These are phyloP conservation scores for Lutjanus campechanus DNA, from an alignment of 2,797 vertebrate species.

Conservation along the genomic window DNA sequence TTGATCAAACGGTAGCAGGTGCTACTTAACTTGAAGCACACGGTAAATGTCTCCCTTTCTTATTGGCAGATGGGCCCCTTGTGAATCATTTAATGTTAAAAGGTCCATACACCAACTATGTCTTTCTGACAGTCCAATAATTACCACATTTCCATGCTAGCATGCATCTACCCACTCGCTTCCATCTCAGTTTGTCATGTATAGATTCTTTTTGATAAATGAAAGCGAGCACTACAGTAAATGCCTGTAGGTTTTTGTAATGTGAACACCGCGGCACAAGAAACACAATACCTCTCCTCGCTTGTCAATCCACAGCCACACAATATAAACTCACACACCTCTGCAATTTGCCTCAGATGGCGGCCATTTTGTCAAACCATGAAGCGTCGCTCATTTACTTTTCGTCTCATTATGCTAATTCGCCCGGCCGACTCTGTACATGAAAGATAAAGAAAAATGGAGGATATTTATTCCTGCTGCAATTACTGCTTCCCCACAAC, in stretches of 20 bases:
- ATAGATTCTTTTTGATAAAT: constrained; percentile 41
- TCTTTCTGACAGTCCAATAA: constrained; percentile 42
- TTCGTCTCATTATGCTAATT: constrained; percentile 74
- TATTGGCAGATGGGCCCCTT: constrained; percentile 10
- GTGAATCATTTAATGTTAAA: constrained; percentile 34
- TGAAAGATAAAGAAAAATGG: constrained; percentile 75
- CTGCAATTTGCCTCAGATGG: constrained; percentile 59
- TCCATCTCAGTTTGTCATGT: constrained; percentile 31
- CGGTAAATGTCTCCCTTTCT: constrained; percentile 20
- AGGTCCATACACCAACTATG: constrained; percentile 11
- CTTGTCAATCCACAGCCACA: constrained; percentile 41
- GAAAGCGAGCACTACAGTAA: constrained; percentile 19
- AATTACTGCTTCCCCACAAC: constrained; percentile 62
- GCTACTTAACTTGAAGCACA: constrained; percentile 6
- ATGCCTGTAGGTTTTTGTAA: constrained; percentile 8
- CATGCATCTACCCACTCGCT: constrained; percentile 8
- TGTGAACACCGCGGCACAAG: neutral
- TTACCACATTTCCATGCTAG: constrained; percentile 22
- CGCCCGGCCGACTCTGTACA: constrained; percentile 57
- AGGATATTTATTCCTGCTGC: constrained; percentile 63
- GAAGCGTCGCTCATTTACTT: constrained; percentile 63
- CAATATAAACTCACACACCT: constrained; percentile 38
- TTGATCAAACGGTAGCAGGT: constrained; percentile 17
- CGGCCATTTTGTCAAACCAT: constrained; percentile 71
- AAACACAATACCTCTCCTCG: constrained; percentile 22